phyloP scores from a whole-genome alignment of 2,888 invertebrate species.

The Tridacna crocea region DNA sequence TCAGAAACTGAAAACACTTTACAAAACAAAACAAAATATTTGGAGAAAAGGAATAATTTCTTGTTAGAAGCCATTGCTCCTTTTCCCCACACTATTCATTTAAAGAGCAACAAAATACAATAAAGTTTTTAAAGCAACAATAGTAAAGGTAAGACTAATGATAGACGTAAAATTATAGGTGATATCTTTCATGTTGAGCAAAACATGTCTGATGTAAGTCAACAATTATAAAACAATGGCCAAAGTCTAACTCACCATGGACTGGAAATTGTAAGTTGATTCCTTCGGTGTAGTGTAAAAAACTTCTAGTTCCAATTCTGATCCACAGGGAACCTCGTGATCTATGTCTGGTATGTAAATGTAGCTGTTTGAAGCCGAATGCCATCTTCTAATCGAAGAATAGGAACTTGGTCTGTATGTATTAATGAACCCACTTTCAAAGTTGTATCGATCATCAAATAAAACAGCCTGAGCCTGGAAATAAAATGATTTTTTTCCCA shows the following conservation, averaged over 20 bases:
- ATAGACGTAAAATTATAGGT: no score
- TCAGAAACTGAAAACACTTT: no score
- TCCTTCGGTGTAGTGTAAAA: conserved; percentile 70
- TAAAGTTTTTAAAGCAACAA: no score
- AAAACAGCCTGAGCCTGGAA: conserved; percentile 38
- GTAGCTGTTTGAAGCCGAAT: conserved; percentile 76
- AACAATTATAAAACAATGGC: no score
- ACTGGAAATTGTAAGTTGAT: conserved; percentile 52
- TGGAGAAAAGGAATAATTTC: no score
- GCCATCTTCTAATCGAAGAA: conserved; percentile 69
- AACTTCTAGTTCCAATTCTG: conserved; percentile 64
- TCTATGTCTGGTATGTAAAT: conserved; percentile 72
- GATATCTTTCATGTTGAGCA: no score
- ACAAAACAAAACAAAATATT: no score
- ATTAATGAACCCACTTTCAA: not conserved
- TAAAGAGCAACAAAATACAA: no score
- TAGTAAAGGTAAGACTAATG: no score
- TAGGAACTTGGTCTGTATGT: conserved; percentile 34
- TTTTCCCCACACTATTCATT: no score
- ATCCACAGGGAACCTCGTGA: conserved; percentile 63
- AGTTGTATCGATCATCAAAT: conserved; percentile 13
- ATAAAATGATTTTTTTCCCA: not conserved
- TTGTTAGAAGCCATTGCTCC: no score
- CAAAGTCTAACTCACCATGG: conserved; percentile 52
- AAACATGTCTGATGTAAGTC: no score